Base-by-base conservation (phyloP, 1,140 invertebrate species). In the Drosophila sproati region DNA sequence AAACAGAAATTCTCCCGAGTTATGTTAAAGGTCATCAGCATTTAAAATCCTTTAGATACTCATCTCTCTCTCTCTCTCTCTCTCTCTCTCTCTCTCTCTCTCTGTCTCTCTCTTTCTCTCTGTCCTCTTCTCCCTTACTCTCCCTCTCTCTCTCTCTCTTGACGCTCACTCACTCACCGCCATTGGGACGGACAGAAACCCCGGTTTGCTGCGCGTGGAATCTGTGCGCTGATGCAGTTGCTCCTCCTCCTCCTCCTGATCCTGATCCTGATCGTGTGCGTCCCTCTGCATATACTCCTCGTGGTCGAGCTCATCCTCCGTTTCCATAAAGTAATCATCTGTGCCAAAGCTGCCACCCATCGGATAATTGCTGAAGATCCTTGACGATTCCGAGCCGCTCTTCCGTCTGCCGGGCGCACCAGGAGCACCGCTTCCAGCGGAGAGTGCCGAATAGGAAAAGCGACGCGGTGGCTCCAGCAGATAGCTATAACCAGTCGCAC, bases 401-500 rank as follows among this genome's bases (percentile, higher is more conserved):
- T 88, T 87, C 5, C 92, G 77, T 0, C 92, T 68, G 4, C 94
- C 94, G 39, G 94, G 93, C 6, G 95, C 92, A 10, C 94, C 78
- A 2, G 73, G 66, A 12, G 66, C 73, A 31, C 76, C 77, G 10
- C 83, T 80, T n/a, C 85, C 83, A 0, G 74, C 76, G 1, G 90
- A 91, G 31, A 90, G 78, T 2, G 91, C 80, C 2, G 91, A 88
- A n/a, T 93, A 93, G 12, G 94, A 93, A 35, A 94, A 93, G 82
- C 93, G 93, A 77, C 93, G 94, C 45, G 95, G 94, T 5, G 95
- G 95, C 62, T 95, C 94, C 55, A 96, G 87, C 45, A 96, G 89
- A 78, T 95, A 95, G 57, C 95, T 95, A 77, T 96, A 96, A 43
- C 95, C 95, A 60, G 95, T 95, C 4, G 94, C 81, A 3, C 77